These are phyloP conservation scores for Strigops habroptila DNA, from an alignment of 2,113 vertebrate genomes.

Conservation along the genomic window DNA sequence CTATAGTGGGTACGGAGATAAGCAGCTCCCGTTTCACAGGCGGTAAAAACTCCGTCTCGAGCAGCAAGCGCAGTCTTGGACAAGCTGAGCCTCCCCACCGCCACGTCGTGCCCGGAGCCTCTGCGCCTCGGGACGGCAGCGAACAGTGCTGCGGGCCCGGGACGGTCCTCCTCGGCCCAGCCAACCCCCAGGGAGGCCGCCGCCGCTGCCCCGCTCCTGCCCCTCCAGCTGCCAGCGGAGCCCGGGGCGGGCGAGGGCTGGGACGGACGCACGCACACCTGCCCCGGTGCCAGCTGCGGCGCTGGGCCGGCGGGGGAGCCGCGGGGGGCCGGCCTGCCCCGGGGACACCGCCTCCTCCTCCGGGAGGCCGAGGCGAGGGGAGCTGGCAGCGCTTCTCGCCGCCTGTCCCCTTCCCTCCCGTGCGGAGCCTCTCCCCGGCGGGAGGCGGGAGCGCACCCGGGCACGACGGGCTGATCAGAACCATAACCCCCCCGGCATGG, in stretches of 20 bases:
- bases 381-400: neutral
- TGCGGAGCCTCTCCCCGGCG: neutral
- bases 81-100: neutral
- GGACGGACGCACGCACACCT: neutral
- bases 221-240: neutral
- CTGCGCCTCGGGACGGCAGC: neutral
- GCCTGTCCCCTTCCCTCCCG: neutral
- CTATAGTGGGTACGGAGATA: accelerated
- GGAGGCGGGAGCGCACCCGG: neutral
- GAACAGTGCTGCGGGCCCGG: neutral
- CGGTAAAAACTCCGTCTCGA: neutral
- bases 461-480: neutral
- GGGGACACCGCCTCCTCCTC: neutral
- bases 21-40: no score
- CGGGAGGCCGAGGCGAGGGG: neutral
- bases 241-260: neutral
- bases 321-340: no score
- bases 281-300: neutral
- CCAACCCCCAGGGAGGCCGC: neutral
- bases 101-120: neutral
- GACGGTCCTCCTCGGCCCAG: neutral
- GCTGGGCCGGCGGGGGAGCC: neutral
- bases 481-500: neutral
- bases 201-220: neutral
- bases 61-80: neutral